Evolutionary conservation across 2,888 invertebrate genomes (phyloP), one percentile per base, ranked within the genome.

Genomic region (Gastracanthus pulcherrimus): DNA sequence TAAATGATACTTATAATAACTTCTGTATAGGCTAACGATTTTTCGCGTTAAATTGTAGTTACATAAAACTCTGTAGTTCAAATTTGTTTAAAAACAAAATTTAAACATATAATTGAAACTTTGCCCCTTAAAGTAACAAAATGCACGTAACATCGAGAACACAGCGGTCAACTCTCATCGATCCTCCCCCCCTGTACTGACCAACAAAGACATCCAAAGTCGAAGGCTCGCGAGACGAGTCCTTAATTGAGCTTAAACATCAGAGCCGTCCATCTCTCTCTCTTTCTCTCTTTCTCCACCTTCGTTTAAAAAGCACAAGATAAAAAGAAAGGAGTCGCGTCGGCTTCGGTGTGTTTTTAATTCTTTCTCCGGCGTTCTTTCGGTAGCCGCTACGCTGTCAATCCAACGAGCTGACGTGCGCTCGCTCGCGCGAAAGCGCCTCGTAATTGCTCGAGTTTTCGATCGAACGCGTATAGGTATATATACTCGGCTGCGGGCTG

Each of bases 341-440:
- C 55, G 7, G 16, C 9, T 34, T 34, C 62, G 64, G 5, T 11
- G 23, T 16, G 60, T 19, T 29, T 62, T 16, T 23, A 11, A 41
- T n/a, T n/a, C n/a, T n/a, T n/a, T n/a, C n/a, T 29, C 29, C 69
- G 58, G 60, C 70, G 69, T 77, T 77, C 60, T 77, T 70, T 87
- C 88, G 89, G 90, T 90, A 90, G 90, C 89, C 90, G 88, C 87
- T 85, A 86, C 87, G 87, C 87, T 87, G 88, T 87, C 88, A 87
- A 86, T 85, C 77, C 55, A 38, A 67, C 74, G n/a, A 51, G 38
- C 51, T 69, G 75, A 80, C 75, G 70, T 41, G 23, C 19, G n/a
- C n/a, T n/a, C 0, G 36, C 13, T 4, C 6, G 45, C 67, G 58
- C 31, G 48, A 75, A 74, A 75, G 51, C 69, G 71, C 70, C 51